These are phyloP conservation scores for Cassiopea xamachana DNA, from an alignment of 30 jellyfish, hydroid and myxozoan genomes.

Conservation along the genomic window DNA sequence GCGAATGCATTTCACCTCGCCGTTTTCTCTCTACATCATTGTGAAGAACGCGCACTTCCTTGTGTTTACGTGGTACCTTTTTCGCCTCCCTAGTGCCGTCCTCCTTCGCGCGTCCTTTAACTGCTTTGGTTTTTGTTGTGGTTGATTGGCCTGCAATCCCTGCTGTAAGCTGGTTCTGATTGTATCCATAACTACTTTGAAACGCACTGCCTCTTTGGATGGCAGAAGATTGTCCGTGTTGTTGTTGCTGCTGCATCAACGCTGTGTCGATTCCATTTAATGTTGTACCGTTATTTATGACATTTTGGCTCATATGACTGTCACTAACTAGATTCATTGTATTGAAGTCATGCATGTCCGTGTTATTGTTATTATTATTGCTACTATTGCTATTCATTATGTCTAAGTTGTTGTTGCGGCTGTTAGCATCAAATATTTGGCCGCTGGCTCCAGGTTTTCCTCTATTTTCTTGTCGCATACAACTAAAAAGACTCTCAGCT, in stretches of 20 bases:
- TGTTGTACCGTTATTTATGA: neutral
- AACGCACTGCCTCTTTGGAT: constrained; percentile 22
- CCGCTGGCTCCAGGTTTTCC: constrained; percentile 13
- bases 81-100: constrained; percentile 27
- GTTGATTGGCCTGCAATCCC: neutral
- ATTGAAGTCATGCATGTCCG: neutral
- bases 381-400: constrained; percentile 16
- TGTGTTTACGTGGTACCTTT: constrained; percentile 25
- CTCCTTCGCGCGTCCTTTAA: constrained; percentile 37
- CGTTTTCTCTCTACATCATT: constrained; percentile 77
- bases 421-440: constrained; percentile 14
- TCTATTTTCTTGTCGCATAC: constrained; percentile 27
- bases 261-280: neutral
- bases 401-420: constrained; percentile 34
- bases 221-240: constrained; percentile 39
- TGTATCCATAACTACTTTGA: constrained; percentile 11
- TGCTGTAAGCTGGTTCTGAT: constrained; percentile 9
- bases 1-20: constrained; percentile 80
- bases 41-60: constrained; percentile 75
- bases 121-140: constrained; percentile 2
- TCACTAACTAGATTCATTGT: neutral
- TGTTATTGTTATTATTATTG: constrained; percentile 8
- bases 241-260: neutral
- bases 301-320: neutral
- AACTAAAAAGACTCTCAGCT: constrained; percentile 33